These are phyloP conservation scores for Aplysia californica DNA, from an alignment of 1,140 invertebrate genomes.

Conservation along the genomic window DNA sequence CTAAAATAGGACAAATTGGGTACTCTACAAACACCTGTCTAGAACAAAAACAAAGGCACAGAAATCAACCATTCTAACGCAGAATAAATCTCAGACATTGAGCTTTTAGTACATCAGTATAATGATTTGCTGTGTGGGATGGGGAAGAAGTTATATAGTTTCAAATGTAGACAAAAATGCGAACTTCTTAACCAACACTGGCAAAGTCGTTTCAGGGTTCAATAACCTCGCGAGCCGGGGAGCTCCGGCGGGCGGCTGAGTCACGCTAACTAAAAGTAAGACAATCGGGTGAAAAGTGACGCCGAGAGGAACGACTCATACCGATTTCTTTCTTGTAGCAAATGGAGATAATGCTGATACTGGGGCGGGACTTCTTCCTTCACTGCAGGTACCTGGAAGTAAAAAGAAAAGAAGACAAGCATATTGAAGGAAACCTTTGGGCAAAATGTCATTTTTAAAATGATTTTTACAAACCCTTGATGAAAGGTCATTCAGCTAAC, in stretches of 20 bases:
- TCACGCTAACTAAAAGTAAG: too few species aligned
- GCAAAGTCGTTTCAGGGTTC: not conserved
- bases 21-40: too few species aligned
- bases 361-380: conserved; percentile 59
- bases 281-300: too few species aligned
- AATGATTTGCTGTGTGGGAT: too few species aligned
- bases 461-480: too few species aligned
- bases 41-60: too few species aligned
- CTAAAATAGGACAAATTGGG: too few species aligned
- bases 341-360: conserved; percentile 61
- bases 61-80: too few species aligned
- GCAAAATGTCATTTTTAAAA: not conserved
- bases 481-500: too few species aligned
- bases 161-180: not conserved
- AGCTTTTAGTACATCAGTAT: too few species aligned
- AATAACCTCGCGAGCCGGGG: not conserved
- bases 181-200: not conserved
- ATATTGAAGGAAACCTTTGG: not conserved
- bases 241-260: too few species aligned
- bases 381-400: conserved; percentile 35
- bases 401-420: not conserved
- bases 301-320: conserved; percentile 17
- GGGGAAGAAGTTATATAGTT: not conserved
- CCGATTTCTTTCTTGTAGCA: conserved; percentile 64
- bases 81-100: too few species aligned